phyloP scores from a whole-genome alignment of 2,888 invertebrate genomes.

The Oscheius myriophilus region DNA sequence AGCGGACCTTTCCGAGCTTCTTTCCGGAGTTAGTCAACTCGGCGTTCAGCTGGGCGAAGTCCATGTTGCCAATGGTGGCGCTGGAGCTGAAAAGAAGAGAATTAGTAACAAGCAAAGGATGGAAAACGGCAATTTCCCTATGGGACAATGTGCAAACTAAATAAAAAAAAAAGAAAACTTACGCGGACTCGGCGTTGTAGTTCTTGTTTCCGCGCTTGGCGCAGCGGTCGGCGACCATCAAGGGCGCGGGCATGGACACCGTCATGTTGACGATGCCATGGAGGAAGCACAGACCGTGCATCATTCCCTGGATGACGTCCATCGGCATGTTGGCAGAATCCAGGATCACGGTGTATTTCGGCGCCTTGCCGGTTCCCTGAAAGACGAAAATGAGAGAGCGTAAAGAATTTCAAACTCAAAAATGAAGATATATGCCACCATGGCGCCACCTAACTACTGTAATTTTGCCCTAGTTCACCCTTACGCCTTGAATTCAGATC shows the following conservation, averaged over 20 bases:
- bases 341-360: constrained; percentile 35
- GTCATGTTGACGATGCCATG: constrained; percentile 35
- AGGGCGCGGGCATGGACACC: constrained; percentile 33
- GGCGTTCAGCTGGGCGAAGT: neutral
- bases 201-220: constrained; percentile 31
- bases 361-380: constrained; percentile 41
- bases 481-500: too few relatives aligned
- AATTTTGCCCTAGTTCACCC: too few relatives aligned
- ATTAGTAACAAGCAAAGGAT: neutral
- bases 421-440: too few relatives aligned
- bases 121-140: too few relatives aligned
- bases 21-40: constrained; percentile 7
- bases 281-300: constrained; percentile 32
- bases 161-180: neutral
- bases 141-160: too few relatives aligned
- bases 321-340: constrained; percentile 12
- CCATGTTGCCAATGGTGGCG: neutral
- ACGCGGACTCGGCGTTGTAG: neutral
- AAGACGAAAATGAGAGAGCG: neutral
- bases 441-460: too few relatives aligned
- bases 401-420: too few relatives aligned
- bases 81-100: neutral
- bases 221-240: constrained; percentile 34
- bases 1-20: constrained; percentile 7
- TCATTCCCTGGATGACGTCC: constrained; percentile 29